Conservation (phyloP, 2,797 vertebrate genomes). For the Eulemur mongoz region DNA sequence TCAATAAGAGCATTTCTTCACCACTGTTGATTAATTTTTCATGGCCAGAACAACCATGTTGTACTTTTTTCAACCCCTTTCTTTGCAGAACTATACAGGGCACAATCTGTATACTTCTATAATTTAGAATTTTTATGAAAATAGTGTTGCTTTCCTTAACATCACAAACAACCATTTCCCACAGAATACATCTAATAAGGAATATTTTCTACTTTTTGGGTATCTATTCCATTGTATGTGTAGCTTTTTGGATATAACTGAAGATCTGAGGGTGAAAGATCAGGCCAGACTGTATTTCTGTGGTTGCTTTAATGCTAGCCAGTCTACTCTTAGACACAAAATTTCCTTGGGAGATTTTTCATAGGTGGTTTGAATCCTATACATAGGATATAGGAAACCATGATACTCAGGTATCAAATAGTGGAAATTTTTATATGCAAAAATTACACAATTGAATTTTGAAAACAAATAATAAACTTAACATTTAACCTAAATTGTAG, state of each 20-base stretch:
- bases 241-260: background rate
- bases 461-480: background rate
- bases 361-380: background rate
- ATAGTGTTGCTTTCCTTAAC: background rate
- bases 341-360: background rate
- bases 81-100: background rate
- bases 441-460: background rate
- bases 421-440: background rate
- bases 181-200: background rate
- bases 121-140: constrained; percentile 55
- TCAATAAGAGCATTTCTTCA: constrained; percentile 42
- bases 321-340: background rate
- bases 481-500: background rate
- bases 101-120: background rate
- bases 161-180: background rate
- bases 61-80: background rate
- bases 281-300: background rate
- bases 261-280: background rate
- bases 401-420: background rate
- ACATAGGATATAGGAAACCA: background rate
- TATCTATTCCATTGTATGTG: background rate
- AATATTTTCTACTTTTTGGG: background rate
- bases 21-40: constrained; percentile 33
- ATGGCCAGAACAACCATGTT: background rate
- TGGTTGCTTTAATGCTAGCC: background rate